Percentiles rank a stretch among this genome's conserved stretches.
These are phyloP conservation scores for Stenopsyche tienmushanensis DNA, from an alignment of 1,140 invertebrate genomes.

Conservation along the genomic window DNA sequence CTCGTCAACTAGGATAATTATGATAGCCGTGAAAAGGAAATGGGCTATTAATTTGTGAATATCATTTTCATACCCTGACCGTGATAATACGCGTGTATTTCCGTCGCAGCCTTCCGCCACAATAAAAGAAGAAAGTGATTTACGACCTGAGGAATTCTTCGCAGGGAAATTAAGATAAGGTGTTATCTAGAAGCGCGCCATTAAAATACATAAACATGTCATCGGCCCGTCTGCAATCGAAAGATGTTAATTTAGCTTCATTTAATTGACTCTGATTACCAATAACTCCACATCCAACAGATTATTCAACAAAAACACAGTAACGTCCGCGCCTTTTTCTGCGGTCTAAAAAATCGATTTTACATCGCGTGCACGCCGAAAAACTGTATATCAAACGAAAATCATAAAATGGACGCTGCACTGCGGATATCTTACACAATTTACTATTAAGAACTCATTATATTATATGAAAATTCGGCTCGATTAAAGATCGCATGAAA, in stretches of 20 bases:
- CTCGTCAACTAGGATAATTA: background rate
- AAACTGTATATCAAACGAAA: too few species aligned
- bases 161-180: slow-evolving; percentile 4
- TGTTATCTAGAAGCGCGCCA: background rate
- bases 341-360: too few species aligned
- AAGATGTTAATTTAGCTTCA: background rate
- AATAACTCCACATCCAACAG: background rate
- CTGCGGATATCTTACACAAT: background rate
- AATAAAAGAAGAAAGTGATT: slow-evolving; percentile 1
- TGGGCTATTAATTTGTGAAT: background rate
- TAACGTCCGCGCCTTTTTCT: too few species aligned
- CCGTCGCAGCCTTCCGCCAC: background rate
- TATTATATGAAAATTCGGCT: too few species aligned
- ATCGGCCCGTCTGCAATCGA: background rate
- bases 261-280: background rate
- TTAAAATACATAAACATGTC: slow-evolving; percentile 2
- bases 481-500: too few species aligned
- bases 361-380: too few species aligned
- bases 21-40: background rate
- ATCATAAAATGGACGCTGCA: background rate
- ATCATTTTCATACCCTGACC: too few species aligned
- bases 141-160: background rate
- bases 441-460: background rate
- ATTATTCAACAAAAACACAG: background rate
- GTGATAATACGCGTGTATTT: background rate